Conservation (phyloP, 2,113 vertebrate genomes). For the Climacteris rufus region DNA sequence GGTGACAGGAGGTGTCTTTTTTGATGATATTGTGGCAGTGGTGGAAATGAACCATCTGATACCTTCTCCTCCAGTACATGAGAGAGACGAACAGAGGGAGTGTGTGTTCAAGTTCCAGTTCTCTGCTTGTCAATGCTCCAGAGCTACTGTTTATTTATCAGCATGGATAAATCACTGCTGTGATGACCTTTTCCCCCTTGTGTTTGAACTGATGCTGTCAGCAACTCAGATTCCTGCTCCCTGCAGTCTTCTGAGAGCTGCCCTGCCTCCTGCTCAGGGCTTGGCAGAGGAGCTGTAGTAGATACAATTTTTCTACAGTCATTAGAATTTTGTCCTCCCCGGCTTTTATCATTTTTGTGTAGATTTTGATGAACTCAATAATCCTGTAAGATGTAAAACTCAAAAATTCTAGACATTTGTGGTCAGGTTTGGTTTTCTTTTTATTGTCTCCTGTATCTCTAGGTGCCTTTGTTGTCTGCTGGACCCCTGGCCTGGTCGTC, state of each 20-base stretch:
- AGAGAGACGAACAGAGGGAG: background rate
- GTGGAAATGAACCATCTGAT: background rate
- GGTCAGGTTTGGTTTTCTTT: background rate
- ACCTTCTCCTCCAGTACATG: background rate
- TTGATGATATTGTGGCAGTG: background rate
- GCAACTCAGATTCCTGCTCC: background rate
- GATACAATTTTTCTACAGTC: background rate
- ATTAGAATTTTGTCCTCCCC: background rate
- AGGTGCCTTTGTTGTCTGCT: slow-evolving; percentile 97
- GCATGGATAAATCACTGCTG: background rate
- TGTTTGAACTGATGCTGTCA: background rate
- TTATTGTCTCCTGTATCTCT: background rate
- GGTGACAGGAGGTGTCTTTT: background rate
- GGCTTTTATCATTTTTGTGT: background rate
- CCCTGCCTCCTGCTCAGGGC: background rate
- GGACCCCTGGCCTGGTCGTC: slow-evolving; percentile 92
- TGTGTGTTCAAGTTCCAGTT: background rate
- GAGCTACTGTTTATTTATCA: background rate
- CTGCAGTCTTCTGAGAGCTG: background rate
- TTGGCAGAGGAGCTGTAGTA: background rate
- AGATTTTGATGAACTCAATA: background rate
- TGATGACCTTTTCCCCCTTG: background rate
- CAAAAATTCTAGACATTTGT: background rate
- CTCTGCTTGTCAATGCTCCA: background rate
- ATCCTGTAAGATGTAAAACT: background rate